Conservation (phyloP, 2,888 invertebrate species). For the Pinctada fucata region DNA sequence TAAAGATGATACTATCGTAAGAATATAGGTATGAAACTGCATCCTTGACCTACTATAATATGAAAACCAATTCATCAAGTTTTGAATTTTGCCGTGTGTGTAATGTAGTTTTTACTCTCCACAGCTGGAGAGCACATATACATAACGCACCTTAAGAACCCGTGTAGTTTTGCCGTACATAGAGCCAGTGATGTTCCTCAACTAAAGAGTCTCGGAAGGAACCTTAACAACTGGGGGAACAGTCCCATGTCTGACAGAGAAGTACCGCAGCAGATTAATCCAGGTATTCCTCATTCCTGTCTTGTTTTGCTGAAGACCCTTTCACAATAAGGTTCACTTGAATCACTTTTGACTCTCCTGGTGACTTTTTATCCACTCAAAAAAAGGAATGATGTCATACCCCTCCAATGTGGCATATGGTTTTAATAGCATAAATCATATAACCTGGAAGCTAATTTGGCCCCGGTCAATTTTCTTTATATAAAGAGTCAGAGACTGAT, state of each 20-base stretch:
- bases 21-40: no score
- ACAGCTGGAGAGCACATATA: slow-evolving; percentile 78
- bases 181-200: slow-evolving; percentile 55
- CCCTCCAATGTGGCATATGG: background rate
- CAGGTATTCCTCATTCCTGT: slow-evolving; percentile 43
- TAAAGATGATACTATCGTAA: no score
- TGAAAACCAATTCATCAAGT: no score
- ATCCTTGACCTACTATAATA: no score
- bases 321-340: no score
- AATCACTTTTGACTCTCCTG: background rate
- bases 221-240: slow-evolving; percentile 64
- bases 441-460: no score
- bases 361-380: no score
- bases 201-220: slow-evolving; percentile 56
- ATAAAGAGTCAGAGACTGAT: no score
- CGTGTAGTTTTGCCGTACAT: slow-evolving; percentile 82
- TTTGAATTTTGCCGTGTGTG: no score
- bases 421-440: no score
- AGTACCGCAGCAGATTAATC: slow-evolving; percentile 47
- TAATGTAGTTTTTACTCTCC: no score
- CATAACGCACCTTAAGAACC: slow-evolving; percentile 82
- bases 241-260: slow-evolving; percentile 48
- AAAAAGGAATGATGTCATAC: background rate
- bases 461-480: no score
- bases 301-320: background rate